Evolutionary conservation across 2,888 invertebrate genomes (phyloP), one percentile per base, ranked within the genome.

Genomic region (Caenorhabditis plicata): DNA sequence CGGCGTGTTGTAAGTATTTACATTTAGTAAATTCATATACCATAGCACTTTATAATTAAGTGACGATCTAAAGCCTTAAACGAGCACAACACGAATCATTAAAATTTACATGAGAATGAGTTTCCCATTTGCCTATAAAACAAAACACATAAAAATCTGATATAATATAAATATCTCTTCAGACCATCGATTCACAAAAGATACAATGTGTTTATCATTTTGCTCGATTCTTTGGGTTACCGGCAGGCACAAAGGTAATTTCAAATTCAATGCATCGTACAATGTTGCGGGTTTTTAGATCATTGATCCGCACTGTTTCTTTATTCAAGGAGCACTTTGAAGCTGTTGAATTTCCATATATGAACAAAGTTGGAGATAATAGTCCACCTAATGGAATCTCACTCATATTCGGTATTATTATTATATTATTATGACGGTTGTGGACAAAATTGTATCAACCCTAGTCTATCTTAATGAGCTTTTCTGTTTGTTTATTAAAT

Each of bases 301-400:
- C 53, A 15, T 54, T 68, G 23, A 61, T 62, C 15, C 40, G 57
- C 32, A 64, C 68, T 0, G 48, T 68, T 35, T 49, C 50, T 13
- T 64, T 62, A 31, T 58, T 68, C 40, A 53, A 47, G 17, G 56
- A 68, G 26, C 56, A 57, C 19, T 54, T 62, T 51, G 65, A 61
- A 33, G 68, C 71, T 25, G 54, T 71, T 26, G 46, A 49, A 27
- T 71, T 74, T 41, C 63, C 63, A 1, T 64, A 71, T 50, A 48
- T 74, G 49, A 74, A 74, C 55, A 74, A 74, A 60, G 43, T 72
- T n/a, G 74, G 68, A 4, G 39, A 60, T 15, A 74, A 74, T 45
- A 64, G 64, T 45, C 60, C 63, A 15, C 74, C 74, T 13, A 74
- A 74, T 60, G 72, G 66, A 15, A 47, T 67, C 40, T 64, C 65